Evolutionary conservation across 2,113 vertebrate species (phyloP).

Genomic region (Rhea americana): DNA sequence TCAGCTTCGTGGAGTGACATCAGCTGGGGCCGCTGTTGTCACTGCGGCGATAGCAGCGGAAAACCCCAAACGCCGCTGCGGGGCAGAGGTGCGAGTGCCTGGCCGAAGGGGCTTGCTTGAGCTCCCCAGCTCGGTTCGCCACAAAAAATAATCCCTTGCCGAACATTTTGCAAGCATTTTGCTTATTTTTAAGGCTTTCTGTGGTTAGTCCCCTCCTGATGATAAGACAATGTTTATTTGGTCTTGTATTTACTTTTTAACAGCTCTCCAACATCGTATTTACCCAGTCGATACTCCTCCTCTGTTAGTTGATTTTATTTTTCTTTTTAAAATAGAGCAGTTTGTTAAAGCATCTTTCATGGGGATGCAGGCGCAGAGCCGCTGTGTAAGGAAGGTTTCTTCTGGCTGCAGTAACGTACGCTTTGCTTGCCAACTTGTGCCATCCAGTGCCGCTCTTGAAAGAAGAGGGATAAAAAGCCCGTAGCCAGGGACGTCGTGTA

Average conservation of each 20-base stretch:
- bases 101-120: slow-evolving; percentile 24
- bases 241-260: not conserved
- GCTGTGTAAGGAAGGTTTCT: not conserved
- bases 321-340: not conserved
- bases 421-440: not conserved
- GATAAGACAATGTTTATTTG: not conserved
- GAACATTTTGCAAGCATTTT: not conserved
- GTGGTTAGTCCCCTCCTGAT: not conserved
- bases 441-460: not conserved
- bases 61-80: not conserved
- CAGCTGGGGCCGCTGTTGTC: slow-evolving; percentile 60
- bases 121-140: slow-evolving; percentile 23
- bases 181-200: not conserved
- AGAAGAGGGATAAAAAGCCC: not conserved
- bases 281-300: not conserved
- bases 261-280: not conserved
- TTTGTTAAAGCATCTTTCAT: not conserved
- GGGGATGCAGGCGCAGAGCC: not conserved
- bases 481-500: fast-evolving
- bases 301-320: not conserved
- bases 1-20: not conserved
- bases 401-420: not conserved
- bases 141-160: not conserved
- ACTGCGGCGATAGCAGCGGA: slow-evolving; percentile 28
- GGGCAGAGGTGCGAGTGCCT: slow-evolving; percentile 43